Base-by-base conservation (phyloP, 2,888 invertebrate genomes). In the Drosophila kokeensis region DNA sequence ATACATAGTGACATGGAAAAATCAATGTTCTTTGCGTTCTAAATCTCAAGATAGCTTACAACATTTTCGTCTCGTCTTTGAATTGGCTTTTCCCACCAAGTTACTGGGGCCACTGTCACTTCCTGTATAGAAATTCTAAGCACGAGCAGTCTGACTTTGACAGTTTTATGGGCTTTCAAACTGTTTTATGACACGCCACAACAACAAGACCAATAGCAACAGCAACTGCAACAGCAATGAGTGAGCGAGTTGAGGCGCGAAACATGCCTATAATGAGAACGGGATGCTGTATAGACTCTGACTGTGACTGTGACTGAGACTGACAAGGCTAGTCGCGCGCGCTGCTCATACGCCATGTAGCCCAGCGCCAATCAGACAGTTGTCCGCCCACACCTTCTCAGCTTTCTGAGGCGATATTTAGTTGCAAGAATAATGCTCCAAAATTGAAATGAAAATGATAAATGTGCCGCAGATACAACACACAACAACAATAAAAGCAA, bases 101-200 rank as follows among this genome's bases (percentile, higher is more conserved):
- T 60, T 53, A 54, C 69, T 76, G 55, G 38, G 63, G 30, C 60
- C 64, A 40, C 59, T 79, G 82, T 70, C 88, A 87, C 81, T 89
- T 89, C 89, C 84, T 89, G 84, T 69, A 79, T 63, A 75, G 65
- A 84, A 78, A 77, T 78, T 84, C 79, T 71, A 69, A 75, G 79
- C 82, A 82, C 76, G 67, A 83, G 73, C 70, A 76, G 79, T 81
- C 82, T 59, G 82, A 78, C 77, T 83, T 88, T 87, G 92, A 92
- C 92, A 92, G 91, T 92, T 92, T 92, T 92, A 92, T 92, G 92
- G 91, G 91, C 84, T 90, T 87, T 92, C 93, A 92, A 92, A 92
- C 91, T 92, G 92, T 92, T 92, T 92, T 92, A 92, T 92, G 92
- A 91, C 85, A 85, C 89, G 91, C 89, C 81, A 79, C 65, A 67